phyloP scores from a whole-genome alignment of 2,888 invertebrate species.

The Coenonympha glycerion region DNA sequence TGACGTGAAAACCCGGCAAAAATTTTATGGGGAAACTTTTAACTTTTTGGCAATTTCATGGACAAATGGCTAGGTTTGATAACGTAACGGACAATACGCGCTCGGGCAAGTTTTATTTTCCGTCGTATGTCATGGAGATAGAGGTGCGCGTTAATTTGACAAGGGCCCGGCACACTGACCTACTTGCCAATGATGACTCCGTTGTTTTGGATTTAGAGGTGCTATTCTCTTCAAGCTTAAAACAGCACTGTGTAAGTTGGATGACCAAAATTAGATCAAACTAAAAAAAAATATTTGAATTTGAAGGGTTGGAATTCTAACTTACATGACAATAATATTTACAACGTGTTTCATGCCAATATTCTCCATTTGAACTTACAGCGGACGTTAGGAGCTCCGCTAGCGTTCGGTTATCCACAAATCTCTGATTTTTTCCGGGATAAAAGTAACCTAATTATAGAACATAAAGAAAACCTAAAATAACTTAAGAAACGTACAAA shows the following conservation, averaged over 20 bases:
- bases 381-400: too few species aligned
- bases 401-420: too few species aligned
- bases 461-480: too few species aligned
- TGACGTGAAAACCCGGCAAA: too few species aligned
- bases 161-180: conserved; percentile 63
- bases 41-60: not conserved
- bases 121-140: conserved; percentile 67
- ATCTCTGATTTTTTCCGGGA: too few species aligned
- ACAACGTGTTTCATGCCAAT: too few species aligned
- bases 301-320: too few species aligned
- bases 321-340: too few species aligned
- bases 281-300: not conserved
- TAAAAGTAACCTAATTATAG: too few species aligned
- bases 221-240: not conserved
- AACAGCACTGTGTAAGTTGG: not conserved
- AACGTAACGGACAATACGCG: conserved; percentile 32
- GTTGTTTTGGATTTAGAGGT: conserved; percentile 13
- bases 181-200: conserved; percentile 41
- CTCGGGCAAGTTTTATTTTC: conserved; percentile 37
- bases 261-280: not conserved
- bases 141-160: conserved; percentile 72
- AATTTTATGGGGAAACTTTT: not conserved
- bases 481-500: too few species aligned
- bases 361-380: too few species aligned
- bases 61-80: conserved; percentile 16